Evolutionary conservation across 2,888 invertebrate genomes (phyloP), one percentile per base, ranked within the genome.

Genomic region (Caenorhabditis sp.): DNA sequence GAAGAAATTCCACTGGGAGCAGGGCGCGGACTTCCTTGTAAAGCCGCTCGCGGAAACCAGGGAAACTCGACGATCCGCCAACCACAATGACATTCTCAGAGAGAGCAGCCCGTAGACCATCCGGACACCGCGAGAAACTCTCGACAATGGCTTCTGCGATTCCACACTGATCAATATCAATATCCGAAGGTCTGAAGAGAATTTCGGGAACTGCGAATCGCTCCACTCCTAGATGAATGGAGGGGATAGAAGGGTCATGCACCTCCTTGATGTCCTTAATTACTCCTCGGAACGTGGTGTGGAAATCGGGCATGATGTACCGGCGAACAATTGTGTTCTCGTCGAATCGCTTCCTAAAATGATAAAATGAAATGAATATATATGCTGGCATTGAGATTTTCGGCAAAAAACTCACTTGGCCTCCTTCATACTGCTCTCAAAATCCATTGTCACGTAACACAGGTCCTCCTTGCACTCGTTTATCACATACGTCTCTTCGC

Each of bases 391-490:
- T 37, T 50, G 50, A 50, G 6, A 50, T 6, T 11, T 13, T 13
- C 20, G n/a, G 2, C 28, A 51, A 22, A 47, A 62, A n/a, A 44
- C 64, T 62, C 35, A 86, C 86, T 70, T 83, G 15, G 82, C 60
- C 11, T 72, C 94, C 74, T 94, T 94, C 94, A 97, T 95, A 88
- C 97, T 97, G 22, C 93, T 93, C 89, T 94, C 94, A 89, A 97
- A 96, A 91, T 98, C 94, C 86, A 94, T 94, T 0, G 97, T 95
- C 0, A 98, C 96, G 93, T 95, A 99, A 92, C 98, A 98, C 0
- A 96, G 95, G 92, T 99, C 98, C 93, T 99, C 99, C 92, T 99
- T 99, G 0, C 95, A 96, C 93, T 99, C 98, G 93, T 99, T 86
- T 13, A 88, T 80, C 24, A 88, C 87, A 60, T 83, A 81, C 0